Percentiles rank a stretch among this genome's conserved stretches.
phyloP scores from a whole-genome alignment of 2,113 vertebrate species.

The Arothron firmamentum region DNA sequence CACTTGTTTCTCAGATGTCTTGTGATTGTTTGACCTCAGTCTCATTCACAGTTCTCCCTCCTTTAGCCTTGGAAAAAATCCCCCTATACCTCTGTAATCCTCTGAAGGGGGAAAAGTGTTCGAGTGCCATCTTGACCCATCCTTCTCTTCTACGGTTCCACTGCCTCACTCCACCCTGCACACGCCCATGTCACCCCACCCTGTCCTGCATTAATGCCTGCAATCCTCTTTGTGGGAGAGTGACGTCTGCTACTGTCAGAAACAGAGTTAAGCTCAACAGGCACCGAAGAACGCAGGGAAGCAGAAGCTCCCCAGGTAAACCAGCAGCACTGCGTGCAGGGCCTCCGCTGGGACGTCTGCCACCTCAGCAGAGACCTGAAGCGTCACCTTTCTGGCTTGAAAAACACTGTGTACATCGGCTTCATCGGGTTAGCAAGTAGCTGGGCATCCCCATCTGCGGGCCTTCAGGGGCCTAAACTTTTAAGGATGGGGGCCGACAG shows the following conservation, averaged over 20 bases:
- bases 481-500: conserved; percentile 20
- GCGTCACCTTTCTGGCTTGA: conserved; percentile 1
- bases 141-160: conserved; percentile 38
- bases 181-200: conserved; percentile 66
- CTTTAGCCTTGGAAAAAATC: conserved; percentile 21
- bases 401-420: neutral
- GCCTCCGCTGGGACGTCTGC: conserved; percentile 27
- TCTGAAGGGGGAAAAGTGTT: conserved; percentile 30
- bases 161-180: conserved; percentile 54
- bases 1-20: neutral
- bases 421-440: conserved; percentile 32
- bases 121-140: conserved; percentile 50
- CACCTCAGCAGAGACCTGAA: conserved; percentile 18
- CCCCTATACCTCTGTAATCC: conserved; percentile 42
- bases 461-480: conserved; percentile 3
- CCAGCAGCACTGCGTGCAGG: conserved; percentile 30
- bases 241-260: conserved; percentile 80
- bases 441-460: neutral
- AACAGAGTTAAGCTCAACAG: conserved; percentile 76
- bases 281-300: conserved; percentile 52
- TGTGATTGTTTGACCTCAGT: conserved; percentile 33
- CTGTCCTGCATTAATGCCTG: conserved; percentile 70
- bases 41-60: conserved; percentile 34
- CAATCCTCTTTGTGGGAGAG: conserved; percentile 83
- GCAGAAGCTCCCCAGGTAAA: conserved; percentile 55